A percentile compares a stretch with the other conserved stretches of the same genome.
Conservation (phyloP, 2,888 invertebrate genomes). For the Spatulosminthurus flaviceps region DNA sequence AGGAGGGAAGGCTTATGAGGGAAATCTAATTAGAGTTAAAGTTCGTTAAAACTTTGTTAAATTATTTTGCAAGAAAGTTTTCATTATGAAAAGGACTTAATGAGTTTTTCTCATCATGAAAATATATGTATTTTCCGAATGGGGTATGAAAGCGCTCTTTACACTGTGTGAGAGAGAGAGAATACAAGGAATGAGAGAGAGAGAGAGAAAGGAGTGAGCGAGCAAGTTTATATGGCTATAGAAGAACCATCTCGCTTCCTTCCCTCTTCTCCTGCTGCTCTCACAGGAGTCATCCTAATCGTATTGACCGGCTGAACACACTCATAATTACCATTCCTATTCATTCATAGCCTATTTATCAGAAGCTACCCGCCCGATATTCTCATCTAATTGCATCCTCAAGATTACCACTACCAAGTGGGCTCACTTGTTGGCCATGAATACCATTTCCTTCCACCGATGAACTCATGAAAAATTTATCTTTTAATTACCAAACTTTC, state of each 20-base stretch:
- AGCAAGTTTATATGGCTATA: neutral
- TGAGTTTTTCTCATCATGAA: constrained; percentile 64
- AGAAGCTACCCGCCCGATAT: constrained; percentile 42
- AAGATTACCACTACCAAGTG: constrained; percentile 50
- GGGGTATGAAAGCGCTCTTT: constrained; percentile 32
- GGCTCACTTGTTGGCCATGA: constrained; percentile 56
- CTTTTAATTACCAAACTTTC: constrained; percentile 61
- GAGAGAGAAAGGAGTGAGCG: neutral
- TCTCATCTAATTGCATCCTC: constrained; percentile 52
- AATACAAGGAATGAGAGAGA: constrained; percentile 19
- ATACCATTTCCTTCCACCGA: constrained; percentile 48
- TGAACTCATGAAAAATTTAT: constrained; percentile 62
- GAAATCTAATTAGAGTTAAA: constrained; percentile 64
- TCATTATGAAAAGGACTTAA: constrained; percentile 64
- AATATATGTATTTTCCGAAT: constrained; percentile 55
- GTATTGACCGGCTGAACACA: constrained; percentile 37
- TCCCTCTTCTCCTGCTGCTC: neutral
- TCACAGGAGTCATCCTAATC: constrained; percentile 22
- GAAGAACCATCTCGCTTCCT: constrained; percentile 18
- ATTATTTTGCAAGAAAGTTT: constrained; percentile 64
- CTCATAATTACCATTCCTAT: constrained; percentile 46
- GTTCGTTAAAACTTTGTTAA: constrained; percentile 64
- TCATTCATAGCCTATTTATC: constrained; percentile 47
- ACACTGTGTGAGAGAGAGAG: constrained; percentile 18
- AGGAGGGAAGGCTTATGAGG: constrained; percentile 60